Evolutionary conservation across 2,797 vertebrate species (phyloP).

Genomic region (Clarias fuscus): DNA sequence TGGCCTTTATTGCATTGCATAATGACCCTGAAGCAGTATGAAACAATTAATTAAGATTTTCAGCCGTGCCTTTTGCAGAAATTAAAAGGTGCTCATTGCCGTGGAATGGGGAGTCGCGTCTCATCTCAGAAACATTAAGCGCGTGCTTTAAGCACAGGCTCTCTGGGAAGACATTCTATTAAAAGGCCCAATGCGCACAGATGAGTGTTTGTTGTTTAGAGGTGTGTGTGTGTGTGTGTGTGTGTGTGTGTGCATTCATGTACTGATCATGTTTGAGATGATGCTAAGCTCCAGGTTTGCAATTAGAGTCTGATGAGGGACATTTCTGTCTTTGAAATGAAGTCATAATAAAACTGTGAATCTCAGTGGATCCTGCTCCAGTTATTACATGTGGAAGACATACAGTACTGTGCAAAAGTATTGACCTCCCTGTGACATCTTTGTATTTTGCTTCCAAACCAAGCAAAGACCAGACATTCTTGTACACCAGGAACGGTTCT

Average conservation of each 20-base stretch:
- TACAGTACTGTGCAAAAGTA: no score
- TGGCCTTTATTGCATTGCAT: conserved; percentile 99
- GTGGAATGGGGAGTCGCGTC: conserved; percentile 92
- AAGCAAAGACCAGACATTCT: no score
- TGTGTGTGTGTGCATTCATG: not conserved
- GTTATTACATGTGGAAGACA: not conserved
- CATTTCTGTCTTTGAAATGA: not conserved
- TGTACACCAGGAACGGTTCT: no score
- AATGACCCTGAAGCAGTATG: conserved; percentile 99
- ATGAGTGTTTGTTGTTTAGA: conserved; percentile 40
- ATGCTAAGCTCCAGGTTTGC: not conserved
- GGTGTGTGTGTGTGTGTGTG: conserved; percentile 40
- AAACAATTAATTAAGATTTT: conserved; percentile 99
- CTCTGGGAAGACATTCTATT: conserved; percentile 43
- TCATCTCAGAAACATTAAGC: conserved; percentile 88
- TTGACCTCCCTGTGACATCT: no score
- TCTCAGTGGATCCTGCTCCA: not conserved
- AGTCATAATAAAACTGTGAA: not conserved
- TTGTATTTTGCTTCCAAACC: no score
- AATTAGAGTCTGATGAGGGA: not conserved
- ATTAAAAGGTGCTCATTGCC: conserved; percentile 90
- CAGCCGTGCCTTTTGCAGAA: conserved; percentile 97
- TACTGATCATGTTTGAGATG: not conserved
- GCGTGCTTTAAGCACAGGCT: conserved; percentile 72
- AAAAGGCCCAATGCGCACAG: conserved; percentile 35